These are phyloP conservation scores for Tokudaia muenninki DNA, from an alignment of 2,797 vertebrate genomes.

Conservation along the genomic window DNA sequence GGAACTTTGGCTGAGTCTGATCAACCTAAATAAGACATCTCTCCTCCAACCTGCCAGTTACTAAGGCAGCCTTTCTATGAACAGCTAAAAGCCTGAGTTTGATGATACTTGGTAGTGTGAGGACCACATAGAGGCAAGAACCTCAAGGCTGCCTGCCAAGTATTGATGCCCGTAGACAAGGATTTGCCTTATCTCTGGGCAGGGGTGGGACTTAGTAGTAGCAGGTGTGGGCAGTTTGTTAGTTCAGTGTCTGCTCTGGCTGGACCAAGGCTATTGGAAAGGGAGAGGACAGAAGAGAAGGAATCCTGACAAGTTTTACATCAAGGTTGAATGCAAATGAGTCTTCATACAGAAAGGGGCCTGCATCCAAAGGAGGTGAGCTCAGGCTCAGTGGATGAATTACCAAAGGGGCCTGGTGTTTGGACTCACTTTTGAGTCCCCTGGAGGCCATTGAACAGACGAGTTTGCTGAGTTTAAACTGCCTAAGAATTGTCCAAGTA, in stretches of 20 bases:
- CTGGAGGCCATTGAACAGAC: background rate
- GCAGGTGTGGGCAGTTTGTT: background rate
- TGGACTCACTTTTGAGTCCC: background rate
- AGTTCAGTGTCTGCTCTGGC: background rate
- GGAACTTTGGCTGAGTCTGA: background rate
- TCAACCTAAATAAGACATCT: background rate
- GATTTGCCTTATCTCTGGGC: background rate
- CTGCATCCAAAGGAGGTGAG: background rate
- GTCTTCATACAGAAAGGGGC: background rate
- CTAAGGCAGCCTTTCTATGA: background rate
- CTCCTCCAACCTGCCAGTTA: background rate
- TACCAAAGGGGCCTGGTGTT: background rate
- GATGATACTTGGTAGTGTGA: background rate
- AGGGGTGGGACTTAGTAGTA: background rate
- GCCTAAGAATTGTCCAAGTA: background rate
- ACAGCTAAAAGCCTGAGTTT: background rate
- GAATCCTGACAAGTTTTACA: background rate
- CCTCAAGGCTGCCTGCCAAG: background rate
- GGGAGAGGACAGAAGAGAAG: background rate
- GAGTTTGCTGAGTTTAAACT: background rate
- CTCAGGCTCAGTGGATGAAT: background rate
- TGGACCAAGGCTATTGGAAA: background rate
- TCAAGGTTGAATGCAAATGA: background rate
- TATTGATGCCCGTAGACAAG: background rate
- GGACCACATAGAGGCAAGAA: conserved; percentile 1